Percentiles rank a stretch among this genome's conserved stretches.
phyloP scores from a whole-genome alignment of 2,888 invertebrate species.

The Tinea semifulvella region DNA sequence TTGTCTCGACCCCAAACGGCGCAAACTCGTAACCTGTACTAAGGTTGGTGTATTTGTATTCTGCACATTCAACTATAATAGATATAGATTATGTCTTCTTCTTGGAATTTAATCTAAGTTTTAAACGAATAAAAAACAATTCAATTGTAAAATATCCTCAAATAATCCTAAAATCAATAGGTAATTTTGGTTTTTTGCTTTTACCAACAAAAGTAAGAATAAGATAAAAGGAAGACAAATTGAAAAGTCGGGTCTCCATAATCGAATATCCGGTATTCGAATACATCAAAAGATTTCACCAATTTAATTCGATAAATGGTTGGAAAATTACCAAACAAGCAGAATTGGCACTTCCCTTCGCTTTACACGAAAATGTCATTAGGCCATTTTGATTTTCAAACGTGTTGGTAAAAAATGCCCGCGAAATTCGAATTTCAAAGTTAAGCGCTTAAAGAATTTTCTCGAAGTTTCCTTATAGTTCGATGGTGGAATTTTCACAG shows the following conservation, averaged over 20 bases:
- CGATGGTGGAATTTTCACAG: background rate
- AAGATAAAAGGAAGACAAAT: slow-evolving; percentile 32
- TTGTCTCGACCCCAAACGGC: too few species aligned
- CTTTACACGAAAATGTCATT: slow-evolving; percentile 44
- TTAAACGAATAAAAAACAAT: too few species aligned
- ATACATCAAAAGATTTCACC: slow-evolving; percentile 51
- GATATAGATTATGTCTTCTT: too few species aligned
- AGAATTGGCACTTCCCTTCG: slow-evolving; percentile 38
- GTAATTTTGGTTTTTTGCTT: background rate
- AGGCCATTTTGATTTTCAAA: slow-evolving; percentile 29
- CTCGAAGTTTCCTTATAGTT: background rate
- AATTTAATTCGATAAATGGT: slow-evolving; percentile 52
- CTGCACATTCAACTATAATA: too few species aligned
- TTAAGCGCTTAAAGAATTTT: background rate
- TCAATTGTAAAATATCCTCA: too few species aligned
- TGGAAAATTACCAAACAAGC: slow-evolving; percentile 46
- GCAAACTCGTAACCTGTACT: too few species aligned
- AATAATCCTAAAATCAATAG: too few species aligned
- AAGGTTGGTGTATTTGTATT: too few species aligned
- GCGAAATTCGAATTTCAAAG: background rate
- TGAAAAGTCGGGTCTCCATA: slow-evolving; percentile 54
- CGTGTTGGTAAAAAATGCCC: background rate
- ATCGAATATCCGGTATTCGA: slow-evolving; percentile 46
- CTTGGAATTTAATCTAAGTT: too few species aligned
- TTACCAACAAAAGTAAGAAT: too few species aligned